phyloP scores from a whole-genome alignment of 2,888 invertebrate genomes.

The Polyploca ridens region DNA sequence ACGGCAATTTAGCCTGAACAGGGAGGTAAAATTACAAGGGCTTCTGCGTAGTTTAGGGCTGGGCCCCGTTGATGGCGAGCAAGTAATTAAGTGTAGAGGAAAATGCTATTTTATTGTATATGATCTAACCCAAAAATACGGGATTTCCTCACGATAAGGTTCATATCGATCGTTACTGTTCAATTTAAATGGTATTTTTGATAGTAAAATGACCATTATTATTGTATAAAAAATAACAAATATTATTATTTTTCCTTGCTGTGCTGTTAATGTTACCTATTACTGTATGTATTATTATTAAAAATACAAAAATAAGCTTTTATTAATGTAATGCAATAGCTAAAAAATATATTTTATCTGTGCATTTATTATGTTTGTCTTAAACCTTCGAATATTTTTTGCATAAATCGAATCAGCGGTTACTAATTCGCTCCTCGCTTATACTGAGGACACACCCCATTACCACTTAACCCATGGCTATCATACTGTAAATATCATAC shows the following conservation, averaged over 20 bases:
- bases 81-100: not conserved
- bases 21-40: conserved; percentile 48
- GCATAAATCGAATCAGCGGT: not conserved
- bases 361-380: not conserved
- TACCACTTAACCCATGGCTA: conserved; percentile 48
- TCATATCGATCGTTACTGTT: no score
- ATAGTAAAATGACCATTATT: no score
- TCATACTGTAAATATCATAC: conserved; percentile 56
- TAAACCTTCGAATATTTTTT: not conserved
- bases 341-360: no score
- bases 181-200: no score
- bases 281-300: no score
- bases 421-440: conserved; percentile 13
- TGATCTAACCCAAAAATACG: not conserved
- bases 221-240: no score
- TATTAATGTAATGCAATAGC: no score
- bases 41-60: conserved; percentile 35
- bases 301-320: no score
- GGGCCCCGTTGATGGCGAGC: conserved; percentile 28
- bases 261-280: no score
- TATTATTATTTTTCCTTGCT: no score
- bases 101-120: not conserved
- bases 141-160: not conserved
- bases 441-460: conserved; percentile 24
- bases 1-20: conserved; percentile 58